phyloP scores from a whole-genome alignment of 2,113 vertebrate genomes.

The Mormoops blainvillei region DNA sequence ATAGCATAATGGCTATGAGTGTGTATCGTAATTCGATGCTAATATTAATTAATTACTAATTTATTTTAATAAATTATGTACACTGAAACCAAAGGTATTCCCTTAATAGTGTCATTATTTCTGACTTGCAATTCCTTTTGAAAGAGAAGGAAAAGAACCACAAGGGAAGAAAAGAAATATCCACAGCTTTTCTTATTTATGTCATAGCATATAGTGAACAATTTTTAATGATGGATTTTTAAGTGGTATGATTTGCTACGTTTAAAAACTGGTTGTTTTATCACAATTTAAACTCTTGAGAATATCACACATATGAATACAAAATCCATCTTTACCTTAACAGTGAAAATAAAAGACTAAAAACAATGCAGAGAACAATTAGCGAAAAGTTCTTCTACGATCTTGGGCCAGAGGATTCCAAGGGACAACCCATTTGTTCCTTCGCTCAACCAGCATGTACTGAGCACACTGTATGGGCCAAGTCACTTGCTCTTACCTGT shows the following conservation, averaged over 20 bases:
- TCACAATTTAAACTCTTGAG: neutral
- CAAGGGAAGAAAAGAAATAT: neutral
- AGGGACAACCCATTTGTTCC: neutral
- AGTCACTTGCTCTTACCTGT: neutral
- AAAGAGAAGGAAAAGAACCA: neutral
- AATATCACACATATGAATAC: neutral
- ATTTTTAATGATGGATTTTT: neutral
- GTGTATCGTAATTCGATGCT: neutral
- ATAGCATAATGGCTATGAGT: neutral
- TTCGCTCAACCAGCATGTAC: neutral
- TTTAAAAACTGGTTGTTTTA: neutral
- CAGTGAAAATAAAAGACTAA: neutral
- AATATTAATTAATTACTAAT: neutral
- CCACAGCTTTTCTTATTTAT: neutral
- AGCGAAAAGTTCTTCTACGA: neutral
- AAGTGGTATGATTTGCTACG: neutral
- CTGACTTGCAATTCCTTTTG: neutral
- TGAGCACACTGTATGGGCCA: neutral
- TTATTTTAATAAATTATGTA: neutral
- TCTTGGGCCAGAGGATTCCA: neutral
- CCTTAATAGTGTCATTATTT: neutral
- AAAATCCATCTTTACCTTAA: neutral
- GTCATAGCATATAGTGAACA: neutral
- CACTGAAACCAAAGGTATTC: neutral
- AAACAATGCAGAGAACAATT: neutral